Evolutionary conservation across 1,140 invertebrate species (phyloP).

Genomic region (Probaryconus sp.): DNA sequence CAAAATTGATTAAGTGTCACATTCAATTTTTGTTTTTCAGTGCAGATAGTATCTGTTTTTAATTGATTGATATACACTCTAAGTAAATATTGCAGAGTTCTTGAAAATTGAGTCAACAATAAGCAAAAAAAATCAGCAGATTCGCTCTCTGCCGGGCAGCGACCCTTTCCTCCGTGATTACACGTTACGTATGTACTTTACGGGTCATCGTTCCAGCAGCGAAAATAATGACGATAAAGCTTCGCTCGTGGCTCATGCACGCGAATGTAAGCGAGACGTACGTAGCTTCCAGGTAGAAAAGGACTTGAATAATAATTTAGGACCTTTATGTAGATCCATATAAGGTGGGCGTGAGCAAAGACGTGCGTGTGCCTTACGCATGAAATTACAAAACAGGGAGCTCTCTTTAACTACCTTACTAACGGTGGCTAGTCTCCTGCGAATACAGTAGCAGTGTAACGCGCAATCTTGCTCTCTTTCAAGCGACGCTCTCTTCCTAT

Average conservation of each 20-base stretch:
- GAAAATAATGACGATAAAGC: conserved; percentile 57
- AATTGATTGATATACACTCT: no score
- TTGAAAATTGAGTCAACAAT: conserved; percentile 20
- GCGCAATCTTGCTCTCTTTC: conserved; percentile 23
- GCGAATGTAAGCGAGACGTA: conserved; percentile 47
- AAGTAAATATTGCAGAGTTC: conserved; percentile 20
- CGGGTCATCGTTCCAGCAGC: conserved; percentile 58
- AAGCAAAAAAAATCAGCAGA: conserved; percentile 52
- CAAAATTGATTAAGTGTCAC: no score
- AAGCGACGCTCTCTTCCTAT: conserved; percentile 31
- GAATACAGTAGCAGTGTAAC: conserved; percentile 40
- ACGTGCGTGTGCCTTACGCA: conserved; percentile 61
- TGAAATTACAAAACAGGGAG: conserved; percentile 57
- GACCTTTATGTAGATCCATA: conserved; percentile 58
- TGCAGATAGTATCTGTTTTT: no score
- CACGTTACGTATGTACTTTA: conserved; percentile 54
- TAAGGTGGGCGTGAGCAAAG: conserved; percentile 55
- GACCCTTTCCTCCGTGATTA: conserved; percentile 48
- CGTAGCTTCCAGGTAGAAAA: conserved; percentile 52
- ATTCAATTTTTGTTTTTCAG: no score
- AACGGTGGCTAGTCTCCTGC: conserved; percentile 55
- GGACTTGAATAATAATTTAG: conserved; percentile 60
- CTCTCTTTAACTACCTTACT: conserved; percentile 55
- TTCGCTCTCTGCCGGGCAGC: conserved; percentile 39
- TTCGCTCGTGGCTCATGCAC: conserved; percentile 51